Evolutionary conservation across 2,888 invertebrate genomes (phyloP), one percentile per base, ranked within the genome.

Genomic region (Xylocampa areola): DNA sequence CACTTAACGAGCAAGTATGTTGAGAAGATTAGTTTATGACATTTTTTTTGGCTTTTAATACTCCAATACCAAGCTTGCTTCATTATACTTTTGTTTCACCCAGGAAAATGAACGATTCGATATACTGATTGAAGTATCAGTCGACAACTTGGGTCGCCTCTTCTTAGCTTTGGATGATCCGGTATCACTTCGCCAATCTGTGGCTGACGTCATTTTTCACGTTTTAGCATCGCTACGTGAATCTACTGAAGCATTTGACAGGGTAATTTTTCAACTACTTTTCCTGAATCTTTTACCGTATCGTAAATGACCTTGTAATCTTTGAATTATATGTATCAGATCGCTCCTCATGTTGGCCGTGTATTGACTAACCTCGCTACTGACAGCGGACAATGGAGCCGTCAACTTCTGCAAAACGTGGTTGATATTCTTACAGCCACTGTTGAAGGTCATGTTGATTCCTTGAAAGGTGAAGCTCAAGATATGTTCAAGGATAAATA

Each of bases 181-280:
- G 0, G 88, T 94, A 2, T 80, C 94, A 2, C 91, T 96, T 1
- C 93, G 94, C 2, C 85, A 84, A 54, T 94, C 94, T 30, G 94
- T 95, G 0, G 95, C 95, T 0, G 94, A 95, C 1, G 95, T 96
- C 32, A 95, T 96, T 4, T 94, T 96, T 65, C 94, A 96, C 62
- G 95, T 97, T 80, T 81, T 97, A 10, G 94, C 95, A 0, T 95
- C 95, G 0, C 89, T 95, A 62, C 94, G 96, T 40, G 95, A 96
- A 41, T 95, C 94, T 2, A 94, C 94, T 0, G 94, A 94, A 27
- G 94, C 95, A 14, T 95, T 96, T 64, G 95, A 95, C 67, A 95
- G 94, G 91, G 95, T 96, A 75, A 30, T 29, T 8, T n/a, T 13
- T 29, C 4, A 4, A 11, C 3, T 11, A 11, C 14, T 32, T 11